Evolutionary conservation across 2,113 vertebrate genomes (phyloP).

Genomic region (Urocitellus parryii): DNA sequence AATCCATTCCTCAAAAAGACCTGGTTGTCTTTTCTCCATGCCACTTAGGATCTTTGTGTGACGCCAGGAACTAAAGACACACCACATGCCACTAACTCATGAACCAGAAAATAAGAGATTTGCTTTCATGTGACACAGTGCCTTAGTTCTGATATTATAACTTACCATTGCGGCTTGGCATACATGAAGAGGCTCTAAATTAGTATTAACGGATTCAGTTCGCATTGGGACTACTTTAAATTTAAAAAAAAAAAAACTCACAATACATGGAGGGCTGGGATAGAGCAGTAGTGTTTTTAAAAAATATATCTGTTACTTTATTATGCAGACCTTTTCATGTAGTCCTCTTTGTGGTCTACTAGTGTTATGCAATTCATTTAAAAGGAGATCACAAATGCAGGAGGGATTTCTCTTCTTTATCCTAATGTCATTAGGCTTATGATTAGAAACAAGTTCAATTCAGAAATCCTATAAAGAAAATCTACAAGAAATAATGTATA

Average conservation of each 20-base stretch:
- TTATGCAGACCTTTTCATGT: neutral
- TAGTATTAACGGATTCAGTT: neutral
- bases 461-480: neutral
- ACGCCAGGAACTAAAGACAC: neutral
- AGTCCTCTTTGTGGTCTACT: neutral
- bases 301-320: neutral
- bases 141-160: neutral
- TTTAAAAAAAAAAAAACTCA: neutral
- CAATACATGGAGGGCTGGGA: neutral
- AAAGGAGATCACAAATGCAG: neutral
- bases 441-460: neutral
- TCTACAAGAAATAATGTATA: neutral
- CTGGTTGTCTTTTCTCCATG: neutral
- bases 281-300: neutral
- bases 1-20: neutral
- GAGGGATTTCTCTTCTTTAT: neutral
- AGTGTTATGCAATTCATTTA: neutral
- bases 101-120: neutral
- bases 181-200: neutral
- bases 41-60: neutral
- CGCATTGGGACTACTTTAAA: neutral
- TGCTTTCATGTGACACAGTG: fast-evolving
- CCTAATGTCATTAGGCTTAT: neutral
- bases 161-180: neutral
- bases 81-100: neutral